Evolutionary conservation across 2,888 invertebrate genomes (phyloP).

Genomic region (Blera fallax): DNA sequence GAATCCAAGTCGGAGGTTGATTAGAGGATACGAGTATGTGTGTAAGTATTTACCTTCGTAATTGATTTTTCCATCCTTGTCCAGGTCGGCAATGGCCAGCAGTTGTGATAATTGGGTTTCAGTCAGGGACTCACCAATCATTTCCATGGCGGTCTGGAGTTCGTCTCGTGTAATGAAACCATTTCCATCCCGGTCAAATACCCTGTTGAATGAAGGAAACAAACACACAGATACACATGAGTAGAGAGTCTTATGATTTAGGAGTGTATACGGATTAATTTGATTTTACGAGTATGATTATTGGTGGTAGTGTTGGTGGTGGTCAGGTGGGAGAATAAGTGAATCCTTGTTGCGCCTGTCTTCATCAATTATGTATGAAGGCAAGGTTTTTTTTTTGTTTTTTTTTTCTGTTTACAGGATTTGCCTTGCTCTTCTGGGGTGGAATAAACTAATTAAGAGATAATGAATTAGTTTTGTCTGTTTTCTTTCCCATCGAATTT

Average conservation of each 20-base stretch:
- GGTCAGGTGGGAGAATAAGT: neutral
- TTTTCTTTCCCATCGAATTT: neutral
- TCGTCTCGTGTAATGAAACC: slow-evolving; percentile 94
- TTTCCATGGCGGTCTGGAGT: slow-evolving; percentile 89
- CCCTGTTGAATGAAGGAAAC: slow-evolving; percentile 82
- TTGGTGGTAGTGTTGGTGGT: neutral
- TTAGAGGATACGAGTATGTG: neutral
- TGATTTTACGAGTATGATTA: slow-evolving; percentile 26
- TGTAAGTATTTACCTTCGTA: slow-evolving; percentile 88
- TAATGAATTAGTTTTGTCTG: slow-evolving; percentile 41
- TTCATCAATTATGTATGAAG: slow-evolving; percentile 19
- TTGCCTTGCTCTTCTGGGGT: neutral
- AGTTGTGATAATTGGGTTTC: slow-evolving; percentile 89
- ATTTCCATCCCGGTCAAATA: slow-evolving; percentile 94
- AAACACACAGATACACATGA: neutral
- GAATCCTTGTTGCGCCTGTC: slow-evolving; percentile 24
- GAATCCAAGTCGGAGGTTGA: neutral
- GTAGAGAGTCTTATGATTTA: neutral
- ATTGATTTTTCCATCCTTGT: slow-evolving; percentile 91
- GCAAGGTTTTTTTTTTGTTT: neutral
- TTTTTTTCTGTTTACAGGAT: neutral
- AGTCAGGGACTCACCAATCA: slow-evolving; percentile 90
- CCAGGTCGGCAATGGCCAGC: slow-evolving; percentile 88
- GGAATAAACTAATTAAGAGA: slow-evolving; percentile 33
- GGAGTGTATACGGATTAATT: slow-evolving; percentile 24